A percentile compares a stretch with the other conserved stretches of the same genome.
Conservation (phyloP, 2,113 vertebrate species). For the Plotosus lineatus region DNA sequence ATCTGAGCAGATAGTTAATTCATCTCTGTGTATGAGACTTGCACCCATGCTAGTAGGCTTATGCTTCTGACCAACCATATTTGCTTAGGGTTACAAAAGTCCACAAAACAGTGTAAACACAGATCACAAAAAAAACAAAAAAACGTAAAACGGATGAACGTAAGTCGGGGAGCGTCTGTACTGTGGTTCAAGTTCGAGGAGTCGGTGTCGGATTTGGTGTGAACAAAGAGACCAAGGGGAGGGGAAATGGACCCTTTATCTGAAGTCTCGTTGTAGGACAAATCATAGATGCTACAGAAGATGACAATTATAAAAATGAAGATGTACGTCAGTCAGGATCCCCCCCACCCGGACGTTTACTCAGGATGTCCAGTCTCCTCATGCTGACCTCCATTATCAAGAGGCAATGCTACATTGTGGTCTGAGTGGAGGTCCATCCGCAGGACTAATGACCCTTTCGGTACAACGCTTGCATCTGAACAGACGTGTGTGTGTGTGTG, state of each 20-base stretch:
- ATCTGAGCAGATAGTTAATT: too few relatives aligned
- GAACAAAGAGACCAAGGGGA: not conserved
- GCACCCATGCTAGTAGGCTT: too few relatives aligned
- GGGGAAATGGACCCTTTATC: too few relatives aligned
- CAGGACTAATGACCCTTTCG: constrained; percentile 30
- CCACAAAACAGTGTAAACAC: too few relatives aligned
- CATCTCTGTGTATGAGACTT: too few relatives aligned
- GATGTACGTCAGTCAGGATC: not conserved
- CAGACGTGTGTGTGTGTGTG: constrained; percentile 62
- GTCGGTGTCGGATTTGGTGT: too few relatives aligned
- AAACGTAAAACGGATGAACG: too few relatives aligned
- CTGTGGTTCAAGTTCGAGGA: too few relatives aligned
- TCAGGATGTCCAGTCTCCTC: not conserved
- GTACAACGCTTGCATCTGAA: constrained; percentile 57
- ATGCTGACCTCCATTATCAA: not conserved
- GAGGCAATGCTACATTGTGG: constrained; percentile 15
- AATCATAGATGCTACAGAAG: not conserved
- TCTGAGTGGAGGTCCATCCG: constrained; percentile 44
- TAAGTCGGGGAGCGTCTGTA: too few relatives aligned
- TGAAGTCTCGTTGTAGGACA: not conserved
- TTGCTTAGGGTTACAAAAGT: too few relatives aligned
- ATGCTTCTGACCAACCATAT: too few relatives aligned
- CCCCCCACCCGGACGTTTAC: not conserved
- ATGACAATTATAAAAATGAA: not conserved
- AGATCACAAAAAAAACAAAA: too few relatives aligned